Base-by-base conservation (phyloP, 1,140 invertebrate species). In the Drosophila kurseongensis region DNA sequence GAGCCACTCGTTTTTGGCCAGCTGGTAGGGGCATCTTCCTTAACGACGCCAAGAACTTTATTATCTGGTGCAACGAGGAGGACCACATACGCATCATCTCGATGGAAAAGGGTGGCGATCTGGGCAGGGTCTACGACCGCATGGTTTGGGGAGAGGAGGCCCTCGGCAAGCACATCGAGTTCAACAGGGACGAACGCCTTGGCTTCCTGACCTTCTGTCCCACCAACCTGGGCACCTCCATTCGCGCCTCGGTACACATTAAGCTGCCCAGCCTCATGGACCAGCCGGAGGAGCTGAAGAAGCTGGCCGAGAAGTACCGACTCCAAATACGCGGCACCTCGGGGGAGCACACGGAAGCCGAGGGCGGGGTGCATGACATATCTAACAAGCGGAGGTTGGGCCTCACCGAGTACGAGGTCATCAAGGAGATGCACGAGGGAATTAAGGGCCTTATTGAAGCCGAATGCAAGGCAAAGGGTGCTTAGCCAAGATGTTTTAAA, bases 161-260 rank as follows among this genome's bases (percentile, higher is more conserved):
- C 56, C 97, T 99, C 80, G 97, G 98, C 91, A 96, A 97, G 93
- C 94, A 96, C 75, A 91, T 98, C 63, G 95, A 96, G 5, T 99
- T 99, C 95, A 97, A 96, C 29, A 96, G 97, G 90, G 94, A 98
- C 80, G 96, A 98, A 74, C 95, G 97, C 50, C 95, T 99, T 50
- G 98, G 98, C 50, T 99, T 97, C 95, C 94, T 99, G 47, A 99
- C 98, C 56, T 99, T 99, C 96, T 99, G 98, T 94, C 98, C 98
- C 36, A 98, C 98, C 89, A 99, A 99, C 94, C 93, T 99, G 93
- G 98, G 98, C 36, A 99, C 98, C 45, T 98, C 98, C 7, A 96
- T 99, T 40, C 96, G 98, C 73, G 98, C 98, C 13, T 98, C 98
- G 16, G 98, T 99, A 61, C 98, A 99, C 94, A 99, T 99, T 91